Percentiles rank a stretch among this genome's conserved stretches.
These are phyloP conservation scores for Corella eumyota DNA, from an alignment of 23 tunicate species.

Conservation along the genomic window DNA sequence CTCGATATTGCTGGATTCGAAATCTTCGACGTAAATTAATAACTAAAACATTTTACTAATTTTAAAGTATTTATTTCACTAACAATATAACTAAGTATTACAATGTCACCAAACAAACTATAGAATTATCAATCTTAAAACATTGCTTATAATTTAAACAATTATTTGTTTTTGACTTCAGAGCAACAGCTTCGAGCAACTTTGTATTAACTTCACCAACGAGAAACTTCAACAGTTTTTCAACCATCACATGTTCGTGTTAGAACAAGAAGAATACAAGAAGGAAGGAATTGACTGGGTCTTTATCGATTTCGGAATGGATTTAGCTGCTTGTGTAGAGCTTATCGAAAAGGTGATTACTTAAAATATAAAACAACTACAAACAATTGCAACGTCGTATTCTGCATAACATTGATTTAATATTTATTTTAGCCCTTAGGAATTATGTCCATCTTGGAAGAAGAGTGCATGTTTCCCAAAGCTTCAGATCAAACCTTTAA, in stretches of 20 bases:
- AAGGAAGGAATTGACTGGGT: conserved; percentile 98
- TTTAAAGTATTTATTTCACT: too few species aligned
- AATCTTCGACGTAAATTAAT: conserved; percentile 87
- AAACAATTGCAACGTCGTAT: too few species aligned
- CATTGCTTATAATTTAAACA: too few species aligned
- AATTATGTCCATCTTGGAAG: conserved; percentile 93
- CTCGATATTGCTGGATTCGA: conserved; percentile 99
- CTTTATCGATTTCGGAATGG: conserved; percentile 99
- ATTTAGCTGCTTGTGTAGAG: conserved; percentile 96
- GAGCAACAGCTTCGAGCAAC: conserved; percentile 99
- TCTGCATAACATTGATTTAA: not conserved
- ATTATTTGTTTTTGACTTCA: too few species aligned
- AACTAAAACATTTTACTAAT: too few species aligned
- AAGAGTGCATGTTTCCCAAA: conserved; percentile 97
- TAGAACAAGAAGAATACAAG: conserved; percentile 99
- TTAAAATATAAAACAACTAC: too few species aligned
- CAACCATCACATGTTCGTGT: conserved; percentile 99
- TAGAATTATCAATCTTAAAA: too few species aligned
- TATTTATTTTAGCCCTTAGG: conserved; percentile 84
- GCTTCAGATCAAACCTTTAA: conserved; percentile 81
- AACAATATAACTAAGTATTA: too few species aligned
- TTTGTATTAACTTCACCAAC: conserved; percentile 99
- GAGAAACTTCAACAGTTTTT: conserved; percentile 99
- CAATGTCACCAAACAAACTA: too few species aligned
- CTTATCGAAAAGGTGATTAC: conserved; percentile 78